A percentile compares a stretch with the other conserved stretches of the same genome.
These are phyloP conservation scores for Gortyna flavago DNA, from an alignment of 2,888 invertebrate species.

Conservation along the genomic window DNA sequence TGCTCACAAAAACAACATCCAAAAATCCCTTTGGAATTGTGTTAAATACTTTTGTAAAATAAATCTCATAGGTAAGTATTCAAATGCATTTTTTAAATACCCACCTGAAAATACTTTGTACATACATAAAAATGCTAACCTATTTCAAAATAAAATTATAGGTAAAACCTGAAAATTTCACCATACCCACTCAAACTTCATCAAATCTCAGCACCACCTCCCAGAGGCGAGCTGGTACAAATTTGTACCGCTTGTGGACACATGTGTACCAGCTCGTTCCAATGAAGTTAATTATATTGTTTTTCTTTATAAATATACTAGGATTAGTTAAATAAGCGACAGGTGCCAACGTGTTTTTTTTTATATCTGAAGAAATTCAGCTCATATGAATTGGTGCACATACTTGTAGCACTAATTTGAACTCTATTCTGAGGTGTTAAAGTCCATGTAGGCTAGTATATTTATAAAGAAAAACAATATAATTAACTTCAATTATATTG, in stretches of 20 bases:
- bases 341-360: no score
- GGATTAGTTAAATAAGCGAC: no score
- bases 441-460: constrained; percentile 88
- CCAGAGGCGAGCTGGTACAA: no score
- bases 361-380: not conserved
- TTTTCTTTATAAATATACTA: no score
- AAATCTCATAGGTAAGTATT: constrained; percentile 20
- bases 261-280: no score
- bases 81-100: constrained; percentile 39
- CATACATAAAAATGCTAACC: constrained; percentile 28
- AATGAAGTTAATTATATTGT: no score
- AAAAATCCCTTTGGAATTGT: not conserved
- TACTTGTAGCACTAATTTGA: constrained; percentile 18
- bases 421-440: constrained; percentile 76
- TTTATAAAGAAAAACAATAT: no score
- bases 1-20: constrained; percentile 3
- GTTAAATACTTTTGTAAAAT: constrained; percentile 26
- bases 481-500: no score
- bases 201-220: not conserved
- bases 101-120: constrained; percentile 32
- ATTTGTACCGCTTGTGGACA: no score
- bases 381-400: not conserved
- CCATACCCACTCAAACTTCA: not conserved
- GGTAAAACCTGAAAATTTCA: not conserved
- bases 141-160: not conserved